Evolutionary conservation across 2,113 vertebrate species (phyloP), one percentile per base, ranked within the genome.

Genomic region (Sminthopsis crassicaudata): DNA sequence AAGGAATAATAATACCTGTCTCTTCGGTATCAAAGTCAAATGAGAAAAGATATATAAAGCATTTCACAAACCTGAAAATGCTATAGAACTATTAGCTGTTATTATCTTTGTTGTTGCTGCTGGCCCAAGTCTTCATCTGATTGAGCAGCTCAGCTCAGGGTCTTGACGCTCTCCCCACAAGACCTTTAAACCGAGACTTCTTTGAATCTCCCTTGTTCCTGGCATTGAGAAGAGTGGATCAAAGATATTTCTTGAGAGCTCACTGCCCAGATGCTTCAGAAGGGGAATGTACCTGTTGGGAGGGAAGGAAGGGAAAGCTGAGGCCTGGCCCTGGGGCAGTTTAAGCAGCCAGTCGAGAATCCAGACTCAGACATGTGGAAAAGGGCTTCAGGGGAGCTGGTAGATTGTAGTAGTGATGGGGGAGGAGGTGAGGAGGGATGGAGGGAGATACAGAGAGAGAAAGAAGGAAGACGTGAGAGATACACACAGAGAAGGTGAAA

Each of bases 161-260:
- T 19, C 60, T 67, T 36, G 30, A 67, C 60, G 1, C 11, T 16
- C 30, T 36, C 60, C 60, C 12, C 3, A 0, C 60, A 67, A 14
- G 60, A 16, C 30, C 30, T n/a, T n/a, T n/a, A n/a, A 67, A n/a
- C 36, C 0, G 30, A n/a, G 60, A 12, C 60, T 67, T 16, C 0
- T 89, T 89, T 48, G 48, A 95, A 36, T 11, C 53, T 14, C 91
- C 46, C 30, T 93, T 84, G 46, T 67, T 57, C 91, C 53, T 95
- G 76, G 52, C 93, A 24, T 53, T 84, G 8, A 55, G 50, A 88
- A 93, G 52, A 90, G 84, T 90, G 3, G n/a, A 2, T 76, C 26
- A n/a, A 46, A 92, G 91, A 9, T 55, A 42, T 76, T 89, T 91
- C 53, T 54, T 46, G 76, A 2, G 19, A 36, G 57, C 19, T 25